phyloP scores from a whole-genome alignment of 2,797 vertebrate species.

The Tauraco hartlaubi region DNA sequence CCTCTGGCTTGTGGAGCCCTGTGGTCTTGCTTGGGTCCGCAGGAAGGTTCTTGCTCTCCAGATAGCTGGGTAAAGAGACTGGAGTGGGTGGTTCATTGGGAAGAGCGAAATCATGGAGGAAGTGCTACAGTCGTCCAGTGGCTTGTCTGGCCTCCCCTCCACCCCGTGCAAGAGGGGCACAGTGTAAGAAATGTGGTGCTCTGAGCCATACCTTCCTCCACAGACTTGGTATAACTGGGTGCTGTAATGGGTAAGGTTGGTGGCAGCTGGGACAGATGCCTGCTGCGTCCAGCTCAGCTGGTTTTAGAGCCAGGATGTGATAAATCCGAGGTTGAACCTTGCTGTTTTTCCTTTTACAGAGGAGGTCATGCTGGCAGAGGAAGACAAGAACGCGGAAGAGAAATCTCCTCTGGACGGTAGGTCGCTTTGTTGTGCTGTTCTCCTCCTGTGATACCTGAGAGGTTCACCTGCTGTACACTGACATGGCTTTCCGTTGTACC shows the following conservation, averaged over 20 bases:
- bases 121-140: background rate
- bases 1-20: background rate
- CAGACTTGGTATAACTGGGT: background rate
- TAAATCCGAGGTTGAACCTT: background rate
- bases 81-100: background rate
- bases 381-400: constrained; percentile 94
- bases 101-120: background rate
- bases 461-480: background rate
- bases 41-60: background rate
- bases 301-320: fast-evolving
- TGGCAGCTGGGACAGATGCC: background rate
- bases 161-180: background rate
- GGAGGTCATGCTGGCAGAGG: constrained; percentile 97
- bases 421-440: constrained; percentile 53
- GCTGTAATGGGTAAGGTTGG: background rate
- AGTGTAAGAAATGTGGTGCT: fast-evolving
- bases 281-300: background rate
- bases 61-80: background rate
- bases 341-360: constrained; percentile 75
- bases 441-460: constrained; percentile 38
- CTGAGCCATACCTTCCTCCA: background rate
- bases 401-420: constrained; percentile 93
- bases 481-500: background rate
- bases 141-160: background rate
- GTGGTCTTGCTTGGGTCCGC: background rate